A percentile compares a stretch with the other conserved stretches of the same genome.
phyloP scores from a whole-genome alignment of 53 echinoderm and acorn worm species.

The Temnopleurus reevesii region DNA sequence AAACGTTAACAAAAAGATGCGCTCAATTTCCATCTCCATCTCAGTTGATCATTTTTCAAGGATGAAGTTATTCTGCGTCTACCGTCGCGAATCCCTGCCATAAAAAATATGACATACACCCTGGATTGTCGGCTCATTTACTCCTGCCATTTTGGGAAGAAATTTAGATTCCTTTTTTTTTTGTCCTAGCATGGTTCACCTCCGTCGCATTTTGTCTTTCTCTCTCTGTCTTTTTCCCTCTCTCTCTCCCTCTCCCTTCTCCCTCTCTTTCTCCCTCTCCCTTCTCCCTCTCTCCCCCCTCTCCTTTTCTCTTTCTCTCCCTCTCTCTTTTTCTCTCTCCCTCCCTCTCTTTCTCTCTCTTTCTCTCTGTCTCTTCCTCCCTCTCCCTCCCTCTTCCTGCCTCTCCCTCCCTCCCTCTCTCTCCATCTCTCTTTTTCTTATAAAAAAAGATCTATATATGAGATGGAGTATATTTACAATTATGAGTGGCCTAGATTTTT shows the following conservation, averaged over 20 bases:
- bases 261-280: background rate
- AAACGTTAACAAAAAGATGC: background rate
- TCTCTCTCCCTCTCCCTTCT: background rate
- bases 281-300: background rate
- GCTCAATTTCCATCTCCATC: constrained; percentile 15
- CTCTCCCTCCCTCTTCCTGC: background rate
- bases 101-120: background rate
- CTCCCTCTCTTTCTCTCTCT: background rate
- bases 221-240: too few relatives aligned
- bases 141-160: constrained; percentile 6
- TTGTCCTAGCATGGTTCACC: too few relatives aligned
- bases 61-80: background rate
- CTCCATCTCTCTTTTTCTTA: background rate
- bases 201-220: too few relatives aligned
- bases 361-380: background rate
- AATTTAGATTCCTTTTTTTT: background rate
- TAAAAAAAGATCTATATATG: background rate
- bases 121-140: background rate
- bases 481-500: constrained; percentile 23
- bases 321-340: background rate
- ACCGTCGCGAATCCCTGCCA: background rate
- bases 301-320: background rate
- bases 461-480: constrained; percentile 15
- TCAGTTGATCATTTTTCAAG: constrained; percentile 10
- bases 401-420: background rate